Evolutionary conservation across 2,113 vertebrate species (phyloP).

Genomic region (Passer domesticus): DNA sequence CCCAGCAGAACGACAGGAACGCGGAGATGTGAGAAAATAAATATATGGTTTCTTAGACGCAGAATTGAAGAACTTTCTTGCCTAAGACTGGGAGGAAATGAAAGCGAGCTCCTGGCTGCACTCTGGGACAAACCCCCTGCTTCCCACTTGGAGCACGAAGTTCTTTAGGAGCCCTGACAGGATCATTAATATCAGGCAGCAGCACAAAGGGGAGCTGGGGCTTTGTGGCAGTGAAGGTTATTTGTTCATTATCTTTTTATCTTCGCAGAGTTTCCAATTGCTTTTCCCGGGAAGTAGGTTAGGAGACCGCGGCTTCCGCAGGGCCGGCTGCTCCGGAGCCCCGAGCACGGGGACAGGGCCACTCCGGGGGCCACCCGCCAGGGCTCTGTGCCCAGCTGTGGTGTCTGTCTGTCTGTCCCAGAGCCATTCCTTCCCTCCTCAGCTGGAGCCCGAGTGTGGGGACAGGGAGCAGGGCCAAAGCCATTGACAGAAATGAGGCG

Average conservation of each 20-base stretch:
- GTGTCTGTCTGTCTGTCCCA: neutral
- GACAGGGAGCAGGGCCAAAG: neutral
- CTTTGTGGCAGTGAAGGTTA: slow-evolving; percentile 15
- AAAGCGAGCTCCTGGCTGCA: neutral
- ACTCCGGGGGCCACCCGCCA: fast-evolving
- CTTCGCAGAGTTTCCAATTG: neutral
- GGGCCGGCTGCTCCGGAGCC: neutral
- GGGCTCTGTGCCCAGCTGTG: neutral
- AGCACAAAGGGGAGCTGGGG: neutral
- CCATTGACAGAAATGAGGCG: fast-evolving
- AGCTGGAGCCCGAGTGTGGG: fast-evolving
- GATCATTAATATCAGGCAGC: slow-evolving; percentile 17
- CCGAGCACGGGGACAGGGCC: neutral
- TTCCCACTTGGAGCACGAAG: neutral
- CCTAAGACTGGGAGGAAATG: neutral
- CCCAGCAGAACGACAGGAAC: neutral
- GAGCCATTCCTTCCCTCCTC: neutral
- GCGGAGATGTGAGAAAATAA: neutral
- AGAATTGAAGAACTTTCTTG: neutral
- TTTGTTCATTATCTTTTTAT: slow-evolving; percentile 30
- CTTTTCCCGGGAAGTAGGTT: neutral
- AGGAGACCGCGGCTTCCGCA: neutral
- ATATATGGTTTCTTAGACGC: neutral
- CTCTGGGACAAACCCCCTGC: neutral
- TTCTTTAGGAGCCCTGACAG: neutral